Conservation (phyloP, 2,888 invertebrate species). For the Acleris literana region DNA sequence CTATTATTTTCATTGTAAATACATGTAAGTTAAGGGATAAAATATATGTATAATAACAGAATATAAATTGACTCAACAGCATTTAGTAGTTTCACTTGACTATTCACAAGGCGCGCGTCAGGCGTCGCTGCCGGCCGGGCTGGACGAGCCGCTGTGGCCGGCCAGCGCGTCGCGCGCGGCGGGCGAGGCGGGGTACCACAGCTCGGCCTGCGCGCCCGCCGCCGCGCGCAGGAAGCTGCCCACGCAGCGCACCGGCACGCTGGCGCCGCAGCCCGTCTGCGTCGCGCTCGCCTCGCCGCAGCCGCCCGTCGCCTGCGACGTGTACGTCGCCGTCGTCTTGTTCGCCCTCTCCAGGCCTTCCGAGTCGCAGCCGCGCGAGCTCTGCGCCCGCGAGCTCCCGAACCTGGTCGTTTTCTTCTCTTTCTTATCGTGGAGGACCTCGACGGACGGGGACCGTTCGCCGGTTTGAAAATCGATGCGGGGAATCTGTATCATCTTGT, state of each 20-base stretch:
- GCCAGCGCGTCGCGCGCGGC: too few relatives aligned
- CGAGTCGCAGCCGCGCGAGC: constrained; percentile 40
- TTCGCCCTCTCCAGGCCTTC: constrained; percentile 40
- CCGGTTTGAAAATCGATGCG: background rate
- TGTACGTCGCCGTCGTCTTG: constrained; percentile 53
- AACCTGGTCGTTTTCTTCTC: constrained; percentile 16
- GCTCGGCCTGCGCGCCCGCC: constrained; percentile 1
- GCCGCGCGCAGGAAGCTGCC: constrained; percentile 1
- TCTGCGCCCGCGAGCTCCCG: constrained; percentile 28
- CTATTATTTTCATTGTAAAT: constrained; percentile 75
- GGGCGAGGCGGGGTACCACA: constrained; percentile 13
- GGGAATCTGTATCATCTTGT: background rate
- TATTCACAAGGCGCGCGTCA: constrained; percentile 1
- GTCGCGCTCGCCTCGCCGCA: constrained; percentile 19
- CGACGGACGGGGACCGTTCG: background rate
- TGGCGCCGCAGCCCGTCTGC: constrained; percentile 27
- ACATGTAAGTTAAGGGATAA: constrained; percentile 73
- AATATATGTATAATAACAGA: constrained; percentile 78
- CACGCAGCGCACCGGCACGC: background rate
- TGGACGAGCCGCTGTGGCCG: background rate
- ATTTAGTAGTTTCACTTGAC: constrained; percentile 52
- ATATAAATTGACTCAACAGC: constrained; percentile 71
- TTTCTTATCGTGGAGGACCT: constrained; percentile 12
- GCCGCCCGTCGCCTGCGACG: constrained; percentile 48
- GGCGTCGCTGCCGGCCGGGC: background rate